Evolutionary conservation across 2,113 vertebrate species (phyloP).

Genomic region (Xenopus tropicalis): UCB_Xtro_10.0 CM004447.2:33763501-33764000

Average conservation of each 20-base stretch:
- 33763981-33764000: neutral
- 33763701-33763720: neutral
- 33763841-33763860: neutral
- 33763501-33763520: too few relatives aligned
- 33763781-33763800: neutral
- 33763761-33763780: constrained; percentile 1
- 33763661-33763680: neutral
- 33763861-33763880: neutral
- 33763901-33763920: constrained; percentile 40
- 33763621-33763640: neutral
- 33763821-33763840: neutral
- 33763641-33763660: neutral
- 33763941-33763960: constrained; percentile 45
- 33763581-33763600: too few relatives aligned
- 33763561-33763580: too few relatives aligned
- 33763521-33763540: too few relatives aligned
- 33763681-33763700: constrained; percentile 1
- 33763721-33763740: constrained; percentile 36
- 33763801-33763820: neutral
- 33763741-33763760: neutral
- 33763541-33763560: too few relatives aligned
- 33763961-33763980: neutral
- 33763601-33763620: too few relatives aligned
- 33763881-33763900: constrained; percentile 60
- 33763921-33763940: constrained; percentile 55